These are phyloP conservation scores for Cetonia aurata DNA, from an alignment of 2,888 invertebrate species.

Conservation along the genomic window DNA sequence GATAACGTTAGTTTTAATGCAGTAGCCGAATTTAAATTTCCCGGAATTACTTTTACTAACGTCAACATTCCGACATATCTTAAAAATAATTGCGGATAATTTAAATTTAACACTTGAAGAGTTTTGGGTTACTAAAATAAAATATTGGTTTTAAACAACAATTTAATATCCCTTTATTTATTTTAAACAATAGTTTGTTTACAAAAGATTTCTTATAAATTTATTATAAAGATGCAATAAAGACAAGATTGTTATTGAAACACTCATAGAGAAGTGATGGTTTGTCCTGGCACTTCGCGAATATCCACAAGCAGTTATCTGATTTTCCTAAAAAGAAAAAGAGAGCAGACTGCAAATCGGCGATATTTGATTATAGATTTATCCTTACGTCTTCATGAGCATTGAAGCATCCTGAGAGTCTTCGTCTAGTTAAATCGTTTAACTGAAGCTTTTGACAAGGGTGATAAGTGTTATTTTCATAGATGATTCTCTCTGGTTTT, in stretches of 20 bases:
- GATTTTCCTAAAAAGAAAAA: constrained; percentile 9
- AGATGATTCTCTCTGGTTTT: constrained; percentile 67
- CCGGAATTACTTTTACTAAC: too few relatives aligned
- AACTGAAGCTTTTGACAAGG: constrained; percentile 84
- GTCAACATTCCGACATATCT: too few relatives aligned
- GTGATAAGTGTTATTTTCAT: constrained; percentile 68
- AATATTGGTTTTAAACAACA: too few relatives aligned
- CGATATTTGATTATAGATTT: neutral
- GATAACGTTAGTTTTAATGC: too few relatives aligned
- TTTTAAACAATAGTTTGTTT: too few relatives aligned
- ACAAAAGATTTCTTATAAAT: too few relatives aligned
- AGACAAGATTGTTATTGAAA: neutral
- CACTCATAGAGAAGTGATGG: neutral
- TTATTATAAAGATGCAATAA: neutral
- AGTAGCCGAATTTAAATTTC: too few relatives aligned
- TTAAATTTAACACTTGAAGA: too few relatives aligned
- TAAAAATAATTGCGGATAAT: too few relatives aligned
- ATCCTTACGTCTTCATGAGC: constrained; percentile 68
- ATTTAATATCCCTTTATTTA: too few relatives aligned
- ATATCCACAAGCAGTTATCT: constrained; percentile 23
- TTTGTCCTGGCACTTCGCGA: neutral
- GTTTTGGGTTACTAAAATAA: too few relatives aligned
- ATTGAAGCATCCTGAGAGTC: constrained; percentile 82
- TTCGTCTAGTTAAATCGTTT: constrained; percentile 75
- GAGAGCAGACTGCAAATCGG: neutral